A percentile compares a stretch with the other conserved stretches of the same genome.
Evolutionary conservation across 2,797 vertebrate species (phyloP).

Genomic region (Pangasius sanitwongsei): DNA sequence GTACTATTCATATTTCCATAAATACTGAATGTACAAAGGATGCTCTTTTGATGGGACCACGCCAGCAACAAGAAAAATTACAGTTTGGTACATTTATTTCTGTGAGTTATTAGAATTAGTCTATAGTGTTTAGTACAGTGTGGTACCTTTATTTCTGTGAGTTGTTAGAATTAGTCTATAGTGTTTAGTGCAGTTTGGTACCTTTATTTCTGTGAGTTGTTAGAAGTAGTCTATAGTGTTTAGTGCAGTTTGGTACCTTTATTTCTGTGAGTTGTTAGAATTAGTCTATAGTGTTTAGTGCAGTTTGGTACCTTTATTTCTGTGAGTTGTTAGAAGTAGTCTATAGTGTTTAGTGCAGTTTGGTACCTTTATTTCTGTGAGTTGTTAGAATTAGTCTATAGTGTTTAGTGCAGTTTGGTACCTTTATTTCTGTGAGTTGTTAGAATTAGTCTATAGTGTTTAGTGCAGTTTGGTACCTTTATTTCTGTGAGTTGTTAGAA

Average conservation of each 20-base stretch:
- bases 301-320: neutral
- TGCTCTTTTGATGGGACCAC: too few relatives aligned
- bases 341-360: neutral
- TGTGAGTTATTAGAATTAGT: neutral
- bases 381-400: neutral
- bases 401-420: neutral
- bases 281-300: neutral
- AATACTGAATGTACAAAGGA: too few relatives aligned
- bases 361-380: neutral
- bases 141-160: neutral
- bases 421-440: neutral
- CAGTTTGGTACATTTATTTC: neutral
- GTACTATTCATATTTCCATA: too few relatives aligned
- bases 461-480: neutral
- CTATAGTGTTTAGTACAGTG: too few relatives aligned
- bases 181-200: too few relatives aligned
- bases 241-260: neutral
- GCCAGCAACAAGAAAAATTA: too few relatives aligned
- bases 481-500: neutral
- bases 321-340: neutral
- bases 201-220: neutral
- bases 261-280: neutral
- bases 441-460: neutral
- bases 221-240: neutral
- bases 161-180: too few relatives aligned